A percentile compares a stretch with the other conserved stretches of the same genome.
Evolutionary conservation across 2,113 vertebrate genomes (phyloP).

Genomic region (Phylloscopus trochiloides): DNA sequence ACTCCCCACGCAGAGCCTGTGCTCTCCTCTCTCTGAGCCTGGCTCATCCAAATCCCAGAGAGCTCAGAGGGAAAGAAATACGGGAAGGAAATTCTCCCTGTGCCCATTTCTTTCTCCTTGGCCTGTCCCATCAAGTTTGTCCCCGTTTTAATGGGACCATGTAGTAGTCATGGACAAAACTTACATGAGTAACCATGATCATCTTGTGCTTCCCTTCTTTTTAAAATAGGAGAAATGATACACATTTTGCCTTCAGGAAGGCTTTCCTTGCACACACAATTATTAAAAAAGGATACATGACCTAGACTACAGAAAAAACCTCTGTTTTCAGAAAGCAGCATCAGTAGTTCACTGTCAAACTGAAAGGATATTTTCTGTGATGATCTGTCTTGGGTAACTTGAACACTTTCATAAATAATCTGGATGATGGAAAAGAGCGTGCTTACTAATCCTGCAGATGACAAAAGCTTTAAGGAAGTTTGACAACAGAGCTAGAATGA

Average conservation of each 20-base stretch:
- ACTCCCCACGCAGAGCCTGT: fast-evolving
- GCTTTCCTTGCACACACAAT: neutral
- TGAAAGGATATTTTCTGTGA: neutral
- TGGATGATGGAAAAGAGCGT: neutral
- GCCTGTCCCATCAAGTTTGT: neutral
- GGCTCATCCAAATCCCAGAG: neutral
- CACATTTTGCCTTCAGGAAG: neutral
- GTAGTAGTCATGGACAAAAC: neutral
- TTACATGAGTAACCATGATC: neutral
- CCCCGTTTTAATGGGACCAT: neutral
- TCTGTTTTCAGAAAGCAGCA: neutral
- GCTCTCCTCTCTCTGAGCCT: neutral
- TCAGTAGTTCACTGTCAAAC: neutral
- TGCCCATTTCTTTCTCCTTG: neutral
- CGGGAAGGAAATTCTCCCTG: neutral
- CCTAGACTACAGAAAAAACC: neutral
- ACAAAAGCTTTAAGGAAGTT: constrained; percentile 15
- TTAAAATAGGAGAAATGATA: neutral
- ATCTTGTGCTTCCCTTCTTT: neutral
- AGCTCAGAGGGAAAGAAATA: neutral
- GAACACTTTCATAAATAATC: constrained; percentile 9
- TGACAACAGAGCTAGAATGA: neutral
- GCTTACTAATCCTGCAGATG: constrained; percentile 26
- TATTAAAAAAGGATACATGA: neutral
- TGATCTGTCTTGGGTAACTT: neutral